Evolutionary conservation across 2,113 vertebrate genomes (phyloP), one percentile per base, ranked within the genome.

Genomic region (Psilopogon haemacephalus): DNA sequence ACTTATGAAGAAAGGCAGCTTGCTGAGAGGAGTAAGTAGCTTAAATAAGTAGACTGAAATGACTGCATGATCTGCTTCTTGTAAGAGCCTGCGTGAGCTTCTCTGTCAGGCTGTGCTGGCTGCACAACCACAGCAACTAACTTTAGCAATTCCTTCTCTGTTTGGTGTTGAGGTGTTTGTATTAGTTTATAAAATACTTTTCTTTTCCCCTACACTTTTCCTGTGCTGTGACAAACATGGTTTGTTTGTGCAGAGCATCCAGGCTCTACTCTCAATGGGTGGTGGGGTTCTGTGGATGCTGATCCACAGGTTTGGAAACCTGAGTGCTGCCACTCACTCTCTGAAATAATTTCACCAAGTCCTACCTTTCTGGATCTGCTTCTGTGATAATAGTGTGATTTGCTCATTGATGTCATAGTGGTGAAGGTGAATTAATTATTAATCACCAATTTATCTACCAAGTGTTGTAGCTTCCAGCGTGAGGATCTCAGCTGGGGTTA

Each of bases 1-100:
- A 6, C 0, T 0, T 4, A n/a, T 6, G 48, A 82, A 56, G 67
- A 63, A n/a, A 8, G 24, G 18, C 9, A 3, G 2, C 37, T 72
- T 68, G 8, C 14, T 2, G 16, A 78, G 24, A 89, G 4, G 1
- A 50, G 40, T 65, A 84, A 77, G 69, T 86, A 5, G 1, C 63
- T 77, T 86, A 54, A 70, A 46, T 1, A 1, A 8, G 18, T 74
- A 40, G 58, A 59, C 23, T 7, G 19, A 81, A 59, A 15, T 62
- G 73, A 48, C 13, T 55, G 24, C 33, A 7, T 46, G 6, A 32
- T 68, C 28, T 64, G 15, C 59, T 68, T 75, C 62, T 60, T 37
- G 6, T 68, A 15, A 35, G 19, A 59, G 42, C 17, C 38, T 23
- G 1, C 12, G 28, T 15, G 35, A 65, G 21, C 42, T 84, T n/a